Evolutionary conservation across 2,888 invertebrate species (phyloP).

Genomic region (Helicoverpa assulta): DNA sequence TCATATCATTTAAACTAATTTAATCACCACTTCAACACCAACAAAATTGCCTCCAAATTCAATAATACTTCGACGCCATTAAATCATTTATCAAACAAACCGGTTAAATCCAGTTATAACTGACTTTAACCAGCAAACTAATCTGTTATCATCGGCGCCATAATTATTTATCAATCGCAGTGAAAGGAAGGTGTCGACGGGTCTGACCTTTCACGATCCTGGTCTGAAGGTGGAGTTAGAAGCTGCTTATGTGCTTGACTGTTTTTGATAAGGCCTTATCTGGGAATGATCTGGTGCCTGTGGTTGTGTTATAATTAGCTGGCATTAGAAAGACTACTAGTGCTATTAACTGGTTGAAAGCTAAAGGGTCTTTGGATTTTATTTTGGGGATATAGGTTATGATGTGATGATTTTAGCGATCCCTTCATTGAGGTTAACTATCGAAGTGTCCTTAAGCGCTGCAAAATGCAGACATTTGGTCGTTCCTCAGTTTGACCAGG

Average conservation of each 20-base stretch:
- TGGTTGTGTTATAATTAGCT: not conserved
- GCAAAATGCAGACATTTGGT: too few species aligned
- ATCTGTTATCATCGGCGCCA: constrained; percentile 54
- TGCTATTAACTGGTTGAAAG: too few species aligned
- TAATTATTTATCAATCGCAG: constrained; percentile 55
- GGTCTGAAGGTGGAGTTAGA: constrained; percentile 50
- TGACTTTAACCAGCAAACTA: constrained; percentile 42
- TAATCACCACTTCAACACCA: not conserved
- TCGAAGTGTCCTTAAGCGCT: too few species aligned
- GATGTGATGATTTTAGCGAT: too few species aligned
- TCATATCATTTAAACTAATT: not conserved
- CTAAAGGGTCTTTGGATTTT: too few species aligned
- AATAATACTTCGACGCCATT: constrained; percentile 13
- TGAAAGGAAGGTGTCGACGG: constrained; percentile 53
- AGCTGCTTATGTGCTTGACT: constrained; percentile 17
- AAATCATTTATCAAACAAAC: constrained; percentile 39
- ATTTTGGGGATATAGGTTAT: too few species aligned
- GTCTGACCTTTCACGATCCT: constrained; percentile 51
- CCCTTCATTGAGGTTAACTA: too few species aligned
- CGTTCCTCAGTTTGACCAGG: too few species aligned
- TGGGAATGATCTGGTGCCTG: not conserved
- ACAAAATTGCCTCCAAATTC: constrained; percentile 4
- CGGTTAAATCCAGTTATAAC: constrained; percentile 14
- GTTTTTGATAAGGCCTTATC: constrained; percentile 22
- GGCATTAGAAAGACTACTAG: not conserved